These are phyloP conservation scores for Pyralis farinalis DNA, from an alignment of 2,888 invertebrate species.

Conservation along the genomic window DNA sequence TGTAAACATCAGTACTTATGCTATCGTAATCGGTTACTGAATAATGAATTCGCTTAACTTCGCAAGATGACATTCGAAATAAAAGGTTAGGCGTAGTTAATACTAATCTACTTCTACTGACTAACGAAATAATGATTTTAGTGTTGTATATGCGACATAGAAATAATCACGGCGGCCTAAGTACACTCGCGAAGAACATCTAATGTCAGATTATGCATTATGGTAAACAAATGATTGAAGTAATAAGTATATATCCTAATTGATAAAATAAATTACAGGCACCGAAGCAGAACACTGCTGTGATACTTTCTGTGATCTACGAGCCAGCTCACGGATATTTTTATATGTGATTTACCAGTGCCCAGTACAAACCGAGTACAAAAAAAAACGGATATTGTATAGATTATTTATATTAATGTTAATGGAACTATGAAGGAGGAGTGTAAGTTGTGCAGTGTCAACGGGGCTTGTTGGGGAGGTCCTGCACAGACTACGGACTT, in stretches of 20 bases:
- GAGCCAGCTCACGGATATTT: constrained; percentile 72
- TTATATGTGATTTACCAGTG: constrained; percentile 80
- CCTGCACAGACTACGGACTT: constrained; percentile 65
- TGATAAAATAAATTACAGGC: constrained; percentile 45
- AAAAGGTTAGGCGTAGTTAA: constrained; percentile 32
- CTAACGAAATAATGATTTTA: constrained; percentile 6
- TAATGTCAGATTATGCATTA: constrained; percentile 4
- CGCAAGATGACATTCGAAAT: constrained; percentile 41
- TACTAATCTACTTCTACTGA: constrained; percentile 12
- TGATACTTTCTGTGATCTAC: constrained; percentile 78
- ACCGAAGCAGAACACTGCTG: constrained; percentile 63
- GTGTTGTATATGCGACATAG: neutral
- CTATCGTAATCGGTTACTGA: constrained; percentile 27
- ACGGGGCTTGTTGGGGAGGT: constrained; percentile 57
- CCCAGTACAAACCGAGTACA: constrained; percentile 81
- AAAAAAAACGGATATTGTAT: constrained; percentile 69
- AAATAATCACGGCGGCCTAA: neutral
- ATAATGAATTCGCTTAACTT: constrained; percentile 39
- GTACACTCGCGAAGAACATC: neutral
- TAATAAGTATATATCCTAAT: constrained; percentile 12
- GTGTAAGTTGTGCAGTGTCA: constrained; percentile 73
- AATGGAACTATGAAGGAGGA: constrained; percentile 72
- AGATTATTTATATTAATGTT: constrained; percentile 56
- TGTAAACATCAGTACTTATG: constrained; percentile 9
- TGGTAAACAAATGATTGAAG: constrained; percentile 13